phyloP scores from a whole-genome alignment of 2,888 invertebrate species.

The Phorcus lineatus region DNA sequence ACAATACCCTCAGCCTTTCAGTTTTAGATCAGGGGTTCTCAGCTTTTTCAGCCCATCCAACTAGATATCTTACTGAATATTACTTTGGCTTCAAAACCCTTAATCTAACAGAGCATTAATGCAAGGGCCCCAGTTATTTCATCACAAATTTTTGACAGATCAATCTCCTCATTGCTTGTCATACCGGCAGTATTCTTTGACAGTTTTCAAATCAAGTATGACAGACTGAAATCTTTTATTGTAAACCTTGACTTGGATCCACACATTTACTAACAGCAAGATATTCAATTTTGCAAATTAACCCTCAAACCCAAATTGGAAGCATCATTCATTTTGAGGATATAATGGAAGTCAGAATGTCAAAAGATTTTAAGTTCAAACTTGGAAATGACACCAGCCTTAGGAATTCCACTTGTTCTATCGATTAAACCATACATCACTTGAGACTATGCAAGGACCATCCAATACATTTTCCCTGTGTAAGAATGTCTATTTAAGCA shows the following conservation, averaged over 20 bases:
- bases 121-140: too few relatives aligned
- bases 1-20: too few relatives aligned
- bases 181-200: neutral
- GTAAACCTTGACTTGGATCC: neutral
- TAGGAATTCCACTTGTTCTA: neutral
- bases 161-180: neutral
- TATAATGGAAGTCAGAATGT: neutral
- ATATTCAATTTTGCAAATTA: conserved; percentile 2
- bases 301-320: neutral
- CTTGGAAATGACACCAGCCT: neutral
- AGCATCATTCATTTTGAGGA: neutral
- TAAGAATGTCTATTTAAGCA: conserved; percentile 7
- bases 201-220: conserved; percentile 10
- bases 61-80: too few relatives aligned
- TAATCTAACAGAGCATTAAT: too few relatives aligned
- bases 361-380: conserved; percentile 2
- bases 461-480: neutral
- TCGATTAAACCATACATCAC: neutral
- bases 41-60: too few relatives aligned
- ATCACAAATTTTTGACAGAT: neutral
- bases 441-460: neutral
- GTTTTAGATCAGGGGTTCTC: too few relatives aligned
- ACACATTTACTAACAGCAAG: neutral
- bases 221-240: neutral
- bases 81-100: too few relatives aligned